phyloP scores from a whole-genome alignment of 2,797 vertebrate genomes.

The Leptodactylus fallax region DNA sequence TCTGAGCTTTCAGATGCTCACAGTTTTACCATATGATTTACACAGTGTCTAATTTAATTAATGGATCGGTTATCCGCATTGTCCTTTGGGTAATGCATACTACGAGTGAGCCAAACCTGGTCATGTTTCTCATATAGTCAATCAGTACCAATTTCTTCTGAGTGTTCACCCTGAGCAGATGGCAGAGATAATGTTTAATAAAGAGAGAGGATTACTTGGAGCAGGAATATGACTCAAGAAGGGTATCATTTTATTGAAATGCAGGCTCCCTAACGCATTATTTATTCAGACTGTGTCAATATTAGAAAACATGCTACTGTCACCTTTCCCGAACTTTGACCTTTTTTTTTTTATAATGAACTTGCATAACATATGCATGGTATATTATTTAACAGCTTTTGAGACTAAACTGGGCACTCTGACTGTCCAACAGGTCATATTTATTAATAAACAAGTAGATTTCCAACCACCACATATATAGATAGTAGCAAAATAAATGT shows the following conservation, averaged over 20 bases:
- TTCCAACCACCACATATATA: conserved; percentile 60
- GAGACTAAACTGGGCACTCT: conserved; percentile 71
- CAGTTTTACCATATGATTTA: conserved; percentile 68
- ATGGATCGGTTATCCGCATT: conserved; percentile 77
- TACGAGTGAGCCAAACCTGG: conserved; percentile 75
- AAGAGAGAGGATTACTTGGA: conserved; percentile 77
- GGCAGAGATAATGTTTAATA: conserved; percentile 83
- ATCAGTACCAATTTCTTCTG: conserved; percentile 74
- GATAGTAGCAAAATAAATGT: conserved; percentile 67
- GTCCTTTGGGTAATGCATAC: conserved; percentile 78
- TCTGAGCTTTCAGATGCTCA: conserved; percentile 73
- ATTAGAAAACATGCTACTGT: conserved; percentile 70
- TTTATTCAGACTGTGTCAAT: conserved; percentile 73
- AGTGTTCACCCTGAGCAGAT: conserved; percentile 79
- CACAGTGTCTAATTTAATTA: conserved; percentile 76
- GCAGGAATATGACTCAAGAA: conserved; percentile 67
- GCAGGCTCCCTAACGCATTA: conserved; percentile 76
- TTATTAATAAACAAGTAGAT: conserved; percentile 72
- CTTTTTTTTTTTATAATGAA: conserved; percentile 62
- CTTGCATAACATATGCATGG: conserved; percentile 64
- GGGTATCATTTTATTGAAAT: conserved; percentile 75
- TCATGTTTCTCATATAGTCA: conserved; percentile 76
- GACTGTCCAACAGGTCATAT: conserved; percentile 68
- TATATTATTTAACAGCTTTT: conserved; percentile 64
- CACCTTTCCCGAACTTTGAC: conserved; percentile 68